phyloP scores from a whole-genome alignment of 2,113 vertebrate genomes.

The Stigmatopora argus region DNA sequence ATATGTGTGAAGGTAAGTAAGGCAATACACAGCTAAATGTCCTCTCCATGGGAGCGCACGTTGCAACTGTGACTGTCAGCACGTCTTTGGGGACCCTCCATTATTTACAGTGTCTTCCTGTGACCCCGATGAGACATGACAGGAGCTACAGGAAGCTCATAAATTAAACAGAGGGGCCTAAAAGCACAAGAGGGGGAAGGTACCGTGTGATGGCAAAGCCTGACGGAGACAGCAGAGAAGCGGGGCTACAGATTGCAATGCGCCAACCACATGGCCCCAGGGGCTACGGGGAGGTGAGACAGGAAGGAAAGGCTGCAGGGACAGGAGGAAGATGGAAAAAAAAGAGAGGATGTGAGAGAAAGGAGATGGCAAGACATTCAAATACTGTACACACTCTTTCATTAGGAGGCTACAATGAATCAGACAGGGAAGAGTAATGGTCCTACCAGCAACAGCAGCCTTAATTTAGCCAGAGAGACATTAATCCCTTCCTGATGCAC shows the following conservation, averaged over 20 bases:
- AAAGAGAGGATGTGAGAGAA: background rate
- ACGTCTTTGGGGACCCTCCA: slow-evolving; percentile 64
- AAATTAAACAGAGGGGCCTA: slow-evolving; percentile 71
- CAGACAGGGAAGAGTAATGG: slow-evolving; percentile 5
- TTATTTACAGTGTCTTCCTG: slow-evolving; percentile 73
- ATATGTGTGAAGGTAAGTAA: slow-evolving; percentile 36
- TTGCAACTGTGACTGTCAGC: slow-evolving; percentile 45
- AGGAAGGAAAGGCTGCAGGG: slow-evolving; percentile 13
- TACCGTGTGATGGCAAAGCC: slow-evolving; percentile 36
- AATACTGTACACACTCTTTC: slow-evolving; percentile 2
- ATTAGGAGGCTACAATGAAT: background rate
- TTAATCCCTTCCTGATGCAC: slow-evolving; percentile 30
- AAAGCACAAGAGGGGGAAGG: slow-evolving; percentile 61
- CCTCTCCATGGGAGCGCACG: slow-evolving; percentile 30
- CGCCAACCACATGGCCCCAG: slow-evolving; percentile 45
- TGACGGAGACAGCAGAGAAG: slow-evolving; percentile 38
- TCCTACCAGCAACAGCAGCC: slow-evolving; percentile 16
- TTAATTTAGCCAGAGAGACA: slow-evolving; percentile 31
- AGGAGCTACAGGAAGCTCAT: slow-evolving; percentile 72
- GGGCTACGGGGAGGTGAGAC: slow-evolving; percentile 32
- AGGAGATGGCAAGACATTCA: background rate
- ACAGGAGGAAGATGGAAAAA: slow-evolving; percentile 18
- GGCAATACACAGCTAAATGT: slow-evolving; percentile 22
- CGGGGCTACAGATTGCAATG: slow-evolving; percentile 49
- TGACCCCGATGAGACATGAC: slow-evolving; percentile 71